A percentile compares a stretch with the other conserved stretches of the same genome.
These are phyloP conservation scores for Thereuonema tuberculata DNA, from an alignment of 1,140 invertebrate species.

Conservation along the genomic window DNA sequence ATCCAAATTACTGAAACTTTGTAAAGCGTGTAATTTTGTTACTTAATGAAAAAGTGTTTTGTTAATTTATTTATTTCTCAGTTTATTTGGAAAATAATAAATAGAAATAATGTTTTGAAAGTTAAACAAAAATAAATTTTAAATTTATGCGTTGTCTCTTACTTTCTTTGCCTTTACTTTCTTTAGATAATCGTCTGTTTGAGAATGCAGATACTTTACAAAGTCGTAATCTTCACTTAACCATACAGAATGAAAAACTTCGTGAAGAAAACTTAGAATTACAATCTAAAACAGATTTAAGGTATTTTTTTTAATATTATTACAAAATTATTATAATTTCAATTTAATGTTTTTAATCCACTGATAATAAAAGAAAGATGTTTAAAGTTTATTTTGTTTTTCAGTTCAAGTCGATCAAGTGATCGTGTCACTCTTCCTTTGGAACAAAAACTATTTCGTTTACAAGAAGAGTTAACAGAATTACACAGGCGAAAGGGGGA, in stretches of 20 bases:
- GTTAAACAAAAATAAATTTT: too few relatives aligned
- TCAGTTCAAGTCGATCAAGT: too few relatives aligned
- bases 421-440: too few relatives aligned
- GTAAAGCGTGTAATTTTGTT: too few relatives aligned
- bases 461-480: conserved; percentile 86
- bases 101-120: too few relatives aligned
- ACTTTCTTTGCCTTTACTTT: too few relatives aligned
- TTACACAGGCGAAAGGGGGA: conserved; percentile 76
- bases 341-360: not conserved
- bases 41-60: too few relatives aligned
- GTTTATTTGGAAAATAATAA: too few relatives aligned
- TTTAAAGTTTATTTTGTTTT: too few relatives aligned
- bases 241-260: conserved; percentile 67
- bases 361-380: not conserved
- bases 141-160: too few relatives aligned
- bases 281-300: conserved; percentile 23
- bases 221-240: conserved; percentile 66
- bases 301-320: not conserved
- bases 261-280: conserved; percentile 41
- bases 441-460: conserved; percentile 66
- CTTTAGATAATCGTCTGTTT: conserved; percentile 67
- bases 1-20: too few relatives aligned
- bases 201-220: conserved; percentile 61
- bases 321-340: not conserved
- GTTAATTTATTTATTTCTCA: too few relatives aligned